These are phyloP conservation scores for Camponotus floridanus DNA, from an alignment of 1,140 invertebrate species.

Conservation along the genomic window DNA sequence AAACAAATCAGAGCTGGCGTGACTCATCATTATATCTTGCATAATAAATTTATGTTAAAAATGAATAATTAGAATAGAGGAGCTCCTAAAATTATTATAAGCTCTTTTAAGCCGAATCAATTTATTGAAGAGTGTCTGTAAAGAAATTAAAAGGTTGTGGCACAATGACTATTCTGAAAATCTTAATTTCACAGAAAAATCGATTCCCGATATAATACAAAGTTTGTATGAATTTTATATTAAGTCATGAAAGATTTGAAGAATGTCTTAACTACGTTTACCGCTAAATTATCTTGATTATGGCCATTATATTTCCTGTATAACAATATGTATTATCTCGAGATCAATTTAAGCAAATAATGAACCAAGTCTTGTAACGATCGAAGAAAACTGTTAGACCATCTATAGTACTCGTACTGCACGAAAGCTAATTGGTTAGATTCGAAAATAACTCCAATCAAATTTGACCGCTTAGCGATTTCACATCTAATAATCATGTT, in stretches of 20 bases:
- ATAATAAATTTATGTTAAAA: neutral
- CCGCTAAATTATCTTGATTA: constrained; percentile 24
- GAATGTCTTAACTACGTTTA: neutral
- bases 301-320: constrained; percentile 3
- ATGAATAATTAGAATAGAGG: neutral
- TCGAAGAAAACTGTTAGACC: constrained; percentile 19
- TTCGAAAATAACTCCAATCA: neutral
- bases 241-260: neutral
- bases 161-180: neutral
- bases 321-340: constrained; percentile 4
- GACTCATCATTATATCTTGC: neutral
- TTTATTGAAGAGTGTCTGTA: neutral
- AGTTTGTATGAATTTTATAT: neutral
- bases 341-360: neutral
- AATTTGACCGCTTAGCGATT: constrained; percentile 20
- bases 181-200: neutral
- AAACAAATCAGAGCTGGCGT: neutral
- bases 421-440: constrained; percentile 24
- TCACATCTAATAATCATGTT: constrained; percentile 4
- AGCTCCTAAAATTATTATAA: neutral
- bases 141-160: neutral
- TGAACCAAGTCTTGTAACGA: constrained; percentile 1
- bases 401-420: neutral
- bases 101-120: neutral
- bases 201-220: neutral